phyloP scores from a whole-genome alignment of 1,140 invertebrate species.

The Belonocnema kinseyi region DNA sequence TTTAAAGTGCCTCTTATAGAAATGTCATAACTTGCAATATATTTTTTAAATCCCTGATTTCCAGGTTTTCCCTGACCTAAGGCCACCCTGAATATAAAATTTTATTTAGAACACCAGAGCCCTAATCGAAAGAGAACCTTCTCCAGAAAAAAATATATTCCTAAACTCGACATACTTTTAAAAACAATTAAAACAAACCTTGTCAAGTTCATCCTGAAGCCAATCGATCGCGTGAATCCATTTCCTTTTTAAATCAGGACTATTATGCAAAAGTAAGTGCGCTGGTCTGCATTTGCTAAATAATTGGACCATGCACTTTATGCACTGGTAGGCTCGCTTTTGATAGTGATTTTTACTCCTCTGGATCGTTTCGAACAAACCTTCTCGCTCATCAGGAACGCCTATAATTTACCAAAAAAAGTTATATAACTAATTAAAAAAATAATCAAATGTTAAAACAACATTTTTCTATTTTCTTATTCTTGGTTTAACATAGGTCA shows the following conservation, averaged over 20 bases:
- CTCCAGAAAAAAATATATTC: neutral
- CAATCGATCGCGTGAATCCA: conserved; percentile 94
- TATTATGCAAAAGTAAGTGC: conserved; percentile 85
- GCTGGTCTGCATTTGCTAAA: conserved; percentile 89
- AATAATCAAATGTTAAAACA: no score
- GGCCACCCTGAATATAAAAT: no score
- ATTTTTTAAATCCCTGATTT: no score
- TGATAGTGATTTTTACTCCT: conserved; percentile 96
- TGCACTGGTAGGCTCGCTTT: conserved; percentile 97
- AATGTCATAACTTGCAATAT: no score
- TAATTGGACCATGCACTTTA: conserved; percentile 94
- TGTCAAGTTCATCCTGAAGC: conserved; percentile 96
- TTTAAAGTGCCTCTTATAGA: no score
- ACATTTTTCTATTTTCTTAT: no score
- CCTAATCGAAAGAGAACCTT: no score
- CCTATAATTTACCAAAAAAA: conserved; percentile 71
- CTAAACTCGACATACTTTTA: conserved; percentile 9
- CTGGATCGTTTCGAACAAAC: conserved; percentile 94
- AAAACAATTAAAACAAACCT: conserved; percentile 70
- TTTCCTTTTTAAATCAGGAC: conserved; percentile 87
- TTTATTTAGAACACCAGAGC: no score
- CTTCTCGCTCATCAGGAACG: conserved; percentile 93
- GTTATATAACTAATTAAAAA: neutral
- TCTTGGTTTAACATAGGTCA: no score
- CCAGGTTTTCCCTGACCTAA: no score